phyloP scores from a whole-genome alignment of 2,888 invertebrate genomes.

The Netelia inedita region DNA sequence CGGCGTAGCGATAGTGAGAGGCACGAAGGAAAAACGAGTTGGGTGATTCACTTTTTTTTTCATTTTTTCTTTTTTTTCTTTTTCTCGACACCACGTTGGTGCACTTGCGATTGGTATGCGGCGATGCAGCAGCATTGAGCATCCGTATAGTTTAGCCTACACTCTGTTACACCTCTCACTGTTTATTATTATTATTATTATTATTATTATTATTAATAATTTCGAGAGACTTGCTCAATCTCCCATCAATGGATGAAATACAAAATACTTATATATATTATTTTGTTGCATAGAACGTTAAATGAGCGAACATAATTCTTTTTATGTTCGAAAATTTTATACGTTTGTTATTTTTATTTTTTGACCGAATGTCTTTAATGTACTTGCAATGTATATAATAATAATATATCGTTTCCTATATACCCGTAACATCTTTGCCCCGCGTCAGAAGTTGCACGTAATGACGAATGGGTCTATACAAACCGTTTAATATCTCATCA shows the following conservation, averaged over 20 bases:
- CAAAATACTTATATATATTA: neutral
- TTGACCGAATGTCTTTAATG: neutral
- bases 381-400: neutral
- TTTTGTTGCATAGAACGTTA: neutral
- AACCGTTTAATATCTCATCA: conserved; percentile 49
- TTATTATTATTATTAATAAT: conserved; percentile 23
- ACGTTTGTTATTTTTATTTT: neutral
- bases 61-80: conserved; percentile 22
- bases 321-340: neutral
- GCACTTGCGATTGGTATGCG: conserved; percentile 49
- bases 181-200: conserved; percentile 38
- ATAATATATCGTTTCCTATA: neutral
- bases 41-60: conserved; percentile 60
- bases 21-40: conserved; percentile 45
- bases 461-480: conserved; percentile 19
- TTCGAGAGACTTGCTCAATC: conserved; percentile 23
- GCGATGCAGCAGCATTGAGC: conserved; percentile 44
- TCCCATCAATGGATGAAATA: conserved; percentile 42
- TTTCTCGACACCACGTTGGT: conserved; percentile 24
- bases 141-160: conserved; percentile 7
- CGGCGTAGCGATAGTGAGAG: neutral
- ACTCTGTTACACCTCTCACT: conserved; percentile 27
- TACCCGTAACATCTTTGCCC: conserved; percentile 2
- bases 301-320: neutral
- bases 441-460: conserved; percentile 20